Conservation (phyloP, 30 jellyfish, hydroid and myxozoan genomes). For the Aurelia aurita complex sp. Pacific region DNA sequence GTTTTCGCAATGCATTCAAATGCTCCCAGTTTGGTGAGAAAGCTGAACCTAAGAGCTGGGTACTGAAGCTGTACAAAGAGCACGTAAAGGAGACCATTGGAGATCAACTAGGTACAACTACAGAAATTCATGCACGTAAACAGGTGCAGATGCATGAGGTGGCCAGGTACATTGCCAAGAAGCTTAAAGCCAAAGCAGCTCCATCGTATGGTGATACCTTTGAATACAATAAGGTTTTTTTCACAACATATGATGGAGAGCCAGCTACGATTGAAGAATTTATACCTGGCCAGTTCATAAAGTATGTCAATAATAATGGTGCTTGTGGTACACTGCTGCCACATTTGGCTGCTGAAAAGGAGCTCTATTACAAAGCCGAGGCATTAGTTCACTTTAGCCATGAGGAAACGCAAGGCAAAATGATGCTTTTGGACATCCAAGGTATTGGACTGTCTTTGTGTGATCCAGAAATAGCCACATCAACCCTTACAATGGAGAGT, state of each 20-base stretch:
- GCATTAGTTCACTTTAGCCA: slow-evolving; percentile 5
- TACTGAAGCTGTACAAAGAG: not conserved
- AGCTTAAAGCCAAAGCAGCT: not conserved
- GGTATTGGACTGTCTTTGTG: not conserved
- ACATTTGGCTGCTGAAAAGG: too few species aligned
- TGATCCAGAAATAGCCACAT: slow-evolving; percentile 25
- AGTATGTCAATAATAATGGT: slow-evolving; percentile 41
- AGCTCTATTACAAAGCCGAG: too few species aligned
- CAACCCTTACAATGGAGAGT: not conserved
- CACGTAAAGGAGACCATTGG: not conserved
- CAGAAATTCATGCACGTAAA: slow-evolving; percentile 42
- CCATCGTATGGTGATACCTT: slow-evolving; percentile 11
- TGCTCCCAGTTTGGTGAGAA: not conserved
- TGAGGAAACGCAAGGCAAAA: not conserved
- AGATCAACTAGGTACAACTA: not conserved
- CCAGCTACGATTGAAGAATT: slow-evolving; percentile 48
- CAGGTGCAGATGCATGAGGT: slow-evolving; percentile 60
- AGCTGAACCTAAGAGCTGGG: slow-evolving; percentile 10
- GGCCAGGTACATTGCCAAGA: slow-evolving; percentile 33
- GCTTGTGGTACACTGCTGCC: not conserved
- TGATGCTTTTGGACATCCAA: slow-evolving; percentile 11
- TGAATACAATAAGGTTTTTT: slow-evolving; percentile 16
- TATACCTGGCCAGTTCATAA: slow-evolving; percentile 6
- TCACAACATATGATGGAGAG: not conserved
- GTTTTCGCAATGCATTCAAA: too few species aligned